Conservation (phyloP, 1,140 invertebrate species). For the Sarcophaga bullata region DNA sequence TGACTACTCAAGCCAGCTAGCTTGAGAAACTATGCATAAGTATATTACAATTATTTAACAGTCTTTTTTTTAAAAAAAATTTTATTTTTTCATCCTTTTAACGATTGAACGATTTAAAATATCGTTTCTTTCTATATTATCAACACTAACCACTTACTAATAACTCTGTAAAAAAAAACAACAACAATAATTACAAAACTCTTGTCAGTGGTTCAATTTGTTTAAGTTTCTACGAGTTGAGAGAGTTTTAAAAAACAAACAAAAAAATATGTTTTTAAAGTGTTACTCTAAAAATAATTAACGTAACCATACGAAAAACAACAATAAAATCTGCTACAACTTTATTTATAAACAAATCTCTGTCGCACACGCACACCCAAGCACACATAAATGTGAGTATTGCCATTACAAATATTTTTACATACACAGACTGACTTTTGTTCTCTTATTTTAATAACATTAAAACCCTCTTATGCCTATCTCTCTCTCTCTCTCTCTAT, state of each 20-base stretch:
- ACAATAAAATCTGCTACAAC: background rate
- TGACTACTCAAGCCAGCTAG: too few relatives aligned
- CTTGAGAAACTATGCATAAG: too few relatives aligned
- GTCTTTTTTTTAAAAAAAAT: too few relatives aligned
- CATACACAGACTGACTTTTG: too few relatives aligned
- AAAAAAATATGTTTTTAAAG: background rate
- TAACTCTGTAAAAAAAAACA: background rate
- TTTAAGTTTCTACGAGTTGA: background rate
- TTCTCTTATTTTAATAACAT: background rate
- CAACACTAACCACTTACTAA: too few relatives aligned
- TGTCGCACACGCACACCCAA: background rate
- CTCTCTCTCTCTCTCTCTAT: background rate
- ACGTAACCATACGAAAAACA: background rate
- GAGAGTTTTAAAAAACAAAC: background rate
- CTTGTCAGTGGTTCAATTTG: background rate
- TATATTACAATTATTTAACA: too few relatives aligned
- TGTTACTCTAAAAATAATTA: slow-evolving; percentile 34
- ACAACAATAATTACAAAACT: background rate
- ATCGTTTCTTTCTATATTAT: too few relatives aligned
- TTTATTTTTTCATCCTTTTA: too few relatives aligned
- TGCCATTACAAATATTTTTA: too few relatives aligned
- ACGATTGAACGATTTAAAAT: too few relatives aligned
- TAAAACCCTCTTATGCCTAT: background rate
- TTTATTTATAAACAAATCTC: background rate
- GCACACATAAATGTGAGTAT: background rate